Conservation (phyloP, 2,888 invertebrate genomes). For the Pyrrhosoma nymphula region DNA sequence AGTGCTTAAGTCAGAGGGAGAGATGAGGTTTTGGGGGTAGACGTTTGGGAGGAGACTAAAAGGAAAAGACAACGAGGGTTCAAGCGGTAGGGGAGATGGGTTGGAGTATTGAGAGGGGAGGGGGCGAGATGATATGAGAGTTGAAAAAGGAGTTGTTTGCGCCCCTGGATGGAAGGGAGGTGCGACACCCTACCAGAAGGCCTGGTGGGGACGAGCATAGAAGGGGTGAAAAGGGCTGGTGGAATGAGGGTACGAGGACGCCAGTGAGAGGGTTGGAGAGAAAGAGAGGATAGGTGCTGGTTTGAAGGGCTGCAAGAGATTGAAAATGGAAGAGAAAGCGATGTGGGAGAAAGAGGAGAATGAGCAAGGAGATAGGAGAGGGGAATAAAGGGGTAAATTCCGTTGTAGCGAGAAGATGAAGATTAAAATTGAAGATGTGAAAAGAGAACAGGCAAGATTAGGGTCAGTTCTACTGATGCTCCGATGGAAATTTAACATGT, state of each 20-base stretch:
- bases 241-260: not conserved
- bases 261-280: not conserved
- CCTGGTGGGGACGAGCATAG: not conserved
- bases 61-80: not conserved
- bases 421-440: too few species aligned
- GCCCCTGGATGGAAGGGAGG: not conserved
- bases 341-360: too few species aligned
- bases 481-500: too few species aligned
- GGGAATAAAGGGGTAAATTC: too few species aligned
- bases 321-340: not conserved
- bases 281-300: not conserved
- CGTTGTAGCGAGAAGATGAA: too few species aligned
- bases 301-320: not conserved
- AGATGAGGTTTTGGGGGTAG: not conserved
- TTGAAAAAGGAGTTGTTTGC: conserved; percentile 4
- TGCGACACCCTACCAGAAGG: not conserved
- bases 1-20: not conserved
- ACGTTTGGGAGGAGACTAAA: not conserved
- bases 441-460: too few species aligned
- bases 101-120: not conserved
- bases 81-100: not conserved
- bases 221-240: not conserved
- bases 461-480: too few species aligned
- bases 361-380: too few species aligned
- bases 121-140: not conserved